Conservation (phyloP, 2,113 vertebrate genomes). For the Crotalus helleri region DNA sequence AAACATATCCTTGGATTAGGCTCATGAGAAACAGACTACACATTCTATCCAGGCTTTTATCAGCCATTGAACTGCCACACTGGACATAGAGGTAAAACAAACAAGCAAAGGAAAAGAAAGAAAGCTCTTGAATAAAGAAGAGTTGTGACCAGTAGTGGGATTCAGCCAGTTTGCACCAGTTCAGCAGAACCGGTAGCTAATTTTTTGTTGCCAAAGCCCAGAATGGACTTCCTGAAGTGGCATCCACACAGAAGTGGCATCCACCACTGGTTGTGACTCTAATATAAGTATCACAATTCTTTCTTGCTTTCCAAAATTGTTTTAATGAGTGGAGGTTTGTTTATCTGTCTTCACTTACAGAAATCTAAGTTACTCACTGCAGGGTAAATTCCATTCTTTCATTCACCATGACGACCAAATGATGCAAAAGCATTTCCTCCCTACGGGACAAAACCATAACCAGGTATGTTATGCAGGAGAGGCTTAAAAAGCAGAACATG, state of each 20-base stretch:
- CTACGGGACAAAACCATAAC: not conserved
- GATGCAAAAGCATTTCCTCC: slow-evolving; percentile 23
- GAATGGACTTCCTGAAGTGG: too few relatives aligned
- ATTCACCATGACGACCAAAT: slow-evolving; percentile 3
- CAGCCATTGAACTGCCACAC: slow-evolving; percentile 24
- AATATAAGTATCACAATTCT: slow-evolving; percentile 19
- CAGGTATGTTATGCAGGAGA: slow-evolving; percentile 27
- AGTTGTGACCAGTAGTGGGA: not conserved
- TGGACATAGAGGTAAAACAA: slow-evolving; percentile 44
- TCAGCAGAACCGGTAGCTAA: too few relatives aligned
- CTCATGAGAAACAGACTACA: slow-evolving; percentile 40
- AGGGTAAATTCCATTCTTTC: slow-evolving; percentile 1
- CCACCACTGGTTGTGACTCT: not conserved
- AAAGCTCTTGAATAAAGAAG: slow-evolving; percentile 19
- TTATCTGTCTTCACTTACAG: slow-evolving; percentile 16
- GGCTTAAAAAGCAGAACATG: not conserved
- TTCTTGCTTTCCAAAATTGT: slow-evolving; percentile 16
- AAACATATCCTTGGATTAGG: slow-evolving; percentile 29
- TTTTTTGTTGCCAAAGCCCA: too few relatives aligned
- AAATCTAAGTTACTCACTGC: slow-evolving; percentile 24
- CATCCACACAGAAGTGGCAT: too few relatives aligned
- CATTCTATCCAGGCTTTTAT: slow-evolving; percentile 27
- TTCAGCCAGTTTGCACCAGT: too few relatives aligned
- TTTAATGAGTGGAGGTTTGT: slow-evolving; percentile 12
- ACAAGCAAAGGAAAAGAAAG: slow-evolving; percentile 37